Evolutionary conservation across 2,113 vertebrate species (phyloP).

Genomic region (Alexandromys fortis): DNA sequence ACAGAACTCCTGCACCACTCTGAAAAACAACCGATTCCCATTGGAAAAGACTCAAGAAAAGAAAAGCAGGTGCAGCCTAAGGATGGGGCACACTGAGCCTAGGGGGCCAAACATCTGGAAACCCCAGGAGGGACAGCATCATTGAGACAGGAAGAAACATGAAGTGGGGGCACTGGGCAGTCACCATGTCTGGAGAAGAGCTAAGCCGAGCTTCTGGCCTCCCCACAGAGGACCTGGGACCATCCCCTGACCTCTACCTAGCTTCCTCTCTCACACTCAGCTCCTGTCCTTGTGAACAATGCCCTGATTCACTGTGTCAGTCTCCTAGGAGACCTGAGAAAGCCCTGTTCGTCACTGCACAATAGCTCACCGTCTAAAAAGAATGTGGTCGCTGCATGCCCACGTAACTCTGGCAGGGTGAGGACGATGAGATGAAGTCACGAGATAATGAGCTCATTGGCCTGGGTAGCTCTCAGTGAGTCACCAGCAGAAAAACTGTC

Average conservation of each 20-base stretch:
- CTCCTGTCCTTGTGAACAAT: neutral
- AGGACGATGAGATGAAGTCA: neutral
- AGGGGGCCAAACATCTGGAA: neutral
- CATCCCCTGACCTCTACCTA: neutral
- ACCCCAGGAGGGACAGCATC: neutral
- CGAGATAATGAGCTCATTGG: neutral
- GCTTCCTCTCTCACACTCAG: neutral
- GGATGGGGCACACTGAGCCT: neutral
- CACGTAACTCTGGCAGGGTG: neutral
- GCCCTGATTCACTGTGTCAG: neutral
- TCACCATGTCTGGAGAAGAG: neutral
- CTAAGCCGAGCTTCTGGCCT: neutral
- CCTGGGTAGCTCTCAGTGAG: neutral
- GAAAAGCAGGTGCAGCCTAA: neutral
- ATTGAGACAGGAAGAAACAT: neutral
- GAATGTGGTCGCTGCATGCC: neutral
- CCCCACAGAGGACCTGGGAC: neutral
- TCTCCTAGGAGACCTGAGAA: neutral
- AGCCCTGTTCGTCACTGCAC: neutral
- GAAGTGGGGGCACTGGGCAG: no score
- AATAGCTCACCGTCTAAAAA: neutral
- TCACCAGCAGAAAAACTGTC: neutral
- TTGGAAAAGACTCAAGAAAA: neutral
- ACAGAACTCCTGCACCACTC: constrained; percentile 42
- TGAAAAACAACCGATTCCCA: neutral